Conservation (phyloP, 1,140 invertebrate genomes). For the Octopus bimaculoides region DNA sequence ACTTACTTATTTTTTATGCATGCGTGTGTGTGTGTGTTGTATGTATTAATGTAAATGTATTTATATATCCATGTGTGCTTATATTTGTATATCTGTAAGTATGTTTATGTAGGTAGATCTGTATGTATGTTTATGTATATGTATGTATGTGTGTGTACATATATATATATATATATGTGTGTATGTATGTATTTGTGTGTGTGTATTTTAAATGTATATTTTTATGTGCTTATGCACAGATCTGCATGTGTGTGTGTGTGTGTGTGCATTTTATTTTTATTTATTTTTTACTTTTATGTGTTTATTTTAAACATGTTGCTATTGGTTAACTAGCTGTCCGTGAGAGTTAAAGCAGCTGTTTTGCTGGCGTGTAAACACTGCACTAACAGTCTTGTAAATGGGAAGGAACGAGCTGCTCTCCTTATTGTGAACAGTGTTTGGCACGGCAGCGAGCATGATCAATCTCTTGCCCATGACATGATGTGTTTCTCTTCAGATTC, state of each 20-base stretch:
- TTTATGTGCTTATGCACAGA: not conserved
- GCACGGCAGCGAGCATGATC: not conserved
- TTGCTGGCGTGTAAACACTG: not conserved
- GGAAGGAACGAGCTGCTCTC: too few relatives aligned
- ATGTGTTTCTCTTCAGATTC: not conserved
- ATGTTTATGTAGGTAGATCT: not conserved
- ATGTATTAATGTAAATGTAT: too few relatives aligned
- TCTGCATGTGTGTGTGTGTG: not conserved
- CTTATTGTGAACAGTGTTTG: too few relatives aligned
- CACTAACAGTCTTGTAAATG: not conserved
- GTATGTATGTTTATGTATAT: not conserved
- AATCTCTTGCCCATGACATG: not conserved
- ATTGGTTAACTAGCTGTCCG: not conserved
- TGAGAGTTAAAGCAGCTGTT: not conserved
- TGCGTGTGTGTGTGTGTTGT: too few relatives aligned
- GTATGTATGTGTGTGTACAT: not conserved
- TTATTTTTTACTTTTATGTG: not conserved
- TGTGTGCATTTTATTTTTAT: not conserved
- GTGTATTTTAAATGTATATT: not conserved
- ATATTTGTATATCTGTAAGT: not conserved
- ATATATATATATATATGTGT: not conserved
- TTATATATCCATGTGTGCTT: too few relatives aligned
- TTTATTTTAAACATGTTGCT: not conserved
- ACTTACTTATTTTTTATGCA: too few relatives aligned
- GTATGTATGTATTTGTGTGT: not conserved